Base-by-base conservation (phyloP, 2,888 invertebrate species). In the Hoplodrina ambigua region DNA sequence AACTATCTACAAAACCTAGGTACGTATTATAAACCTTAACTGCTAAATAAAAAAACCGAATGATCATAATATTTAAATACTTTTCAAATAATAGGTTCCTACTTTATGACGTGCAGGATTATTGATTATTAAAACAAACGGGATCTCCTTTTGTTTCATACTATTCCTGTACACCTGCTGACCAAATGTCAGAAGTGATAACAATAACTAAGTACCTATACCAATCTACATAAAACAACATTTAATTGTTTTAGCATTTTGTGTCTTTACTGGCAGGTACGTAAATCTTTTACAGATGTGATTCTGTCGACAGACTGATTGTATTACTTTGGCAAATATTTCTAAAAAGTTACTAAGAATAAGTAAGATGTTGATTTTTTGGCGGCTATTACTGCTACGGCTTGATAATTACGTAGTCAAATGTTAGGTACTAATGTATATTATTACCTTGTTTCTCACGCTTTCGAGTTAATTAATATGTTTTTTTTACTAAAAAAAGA, bases 231-330 rank as follows among this genome's bases (percentile, higher is more conserved):
- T 41, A 10, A 37, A 8, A 8, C 37, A 10, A n/a, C 2, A 53
- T 57, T 55, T 50, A 74, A 65, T 71, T 49, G 25, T 64, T 55
- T 13, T 37, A 37, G 37, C 33, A 33, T 33, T 73, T 30, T 19
- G 25, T 4, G 3, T 60, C 19, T 46, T 37, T 54, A 49, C 25
- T 49, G 13, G 41, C 13, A 41, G 41, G 41, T 41, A 41, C 25
- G 37, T 37, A 73, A 78, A 81, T 81, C 73, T 73, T 54, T 74
- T 70, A 61, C 81, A 83, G 68, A 53, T 81, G 65, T 68, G 49
- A 10, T 37, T 6, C 15, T 62, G 67, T 59, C 30, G 33, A 46
- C 44, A 37, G 41, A 46, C 20, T n/a, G 13, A 53, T 44, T 61
- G 15, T 58, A 61, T 59, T 46, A 54, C 17, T 61, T 10, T 50